phyloP scores from a whole-genome alignment of 2,113 vertebrate genomes.

The Pseudorasbora parva region DNA sequence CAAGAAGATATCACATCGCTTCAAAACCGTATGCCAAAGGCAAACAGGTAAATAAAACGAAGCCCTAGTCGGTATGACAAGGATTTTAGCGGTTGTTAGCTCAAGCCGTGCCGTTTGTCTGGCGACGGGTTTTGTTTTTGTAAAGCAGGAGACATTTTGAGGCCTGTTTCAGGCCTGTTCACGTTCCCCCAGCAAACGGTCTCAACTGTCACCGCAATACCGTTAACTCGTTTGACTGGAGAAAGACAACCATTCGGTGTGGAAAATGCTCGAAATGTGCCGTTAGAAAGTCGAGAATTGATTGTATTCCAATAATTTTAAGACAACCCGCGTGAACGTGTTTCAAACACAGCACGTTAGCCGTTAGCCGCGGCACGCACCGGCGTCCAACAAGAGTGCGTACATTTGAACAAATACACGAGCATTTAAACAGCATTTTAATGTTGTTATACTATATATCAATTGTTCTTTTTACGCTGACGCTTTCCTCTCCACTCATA shows the following conservation, averaged over 20 bases:
- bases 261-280: not conserved
- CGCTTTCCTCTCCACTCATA: not conserved
- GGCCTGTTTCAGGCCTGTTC: constrained; percentile 68
- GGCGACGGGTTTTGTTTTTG: constrained; percentile 67
- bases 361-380: constrained; percentile 6
- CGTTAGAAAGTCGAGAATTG: not conserved
- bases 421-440: not conserved
- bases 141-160: constrained; percentile 66
- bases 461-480: not conserved
- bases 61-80: not conserved
- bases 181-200: constrained; percentile 30
- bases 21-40: constrained; percentile 83
- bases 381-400: not conserved
- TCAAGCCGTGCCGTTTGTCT: constrained; percentile 3
- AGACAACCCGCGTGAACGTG: not conserved
- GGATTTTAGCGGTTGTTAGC: not conserved
- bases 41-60: constrained; percentile 79
- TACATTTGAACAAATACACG: not conserved
- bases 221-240: not conserved
- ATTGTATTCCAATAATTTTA: not conserved
- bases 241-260: not conserved
- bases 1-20: constrained; percentile 82
- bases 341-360: not conserved
- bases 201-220: not conserved
- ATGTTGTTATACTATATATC: not conserved